Evolutionary conservation across 2,797 vertebrate species (phyloP).

Genomic region (Ceryle rudis): DNA sequence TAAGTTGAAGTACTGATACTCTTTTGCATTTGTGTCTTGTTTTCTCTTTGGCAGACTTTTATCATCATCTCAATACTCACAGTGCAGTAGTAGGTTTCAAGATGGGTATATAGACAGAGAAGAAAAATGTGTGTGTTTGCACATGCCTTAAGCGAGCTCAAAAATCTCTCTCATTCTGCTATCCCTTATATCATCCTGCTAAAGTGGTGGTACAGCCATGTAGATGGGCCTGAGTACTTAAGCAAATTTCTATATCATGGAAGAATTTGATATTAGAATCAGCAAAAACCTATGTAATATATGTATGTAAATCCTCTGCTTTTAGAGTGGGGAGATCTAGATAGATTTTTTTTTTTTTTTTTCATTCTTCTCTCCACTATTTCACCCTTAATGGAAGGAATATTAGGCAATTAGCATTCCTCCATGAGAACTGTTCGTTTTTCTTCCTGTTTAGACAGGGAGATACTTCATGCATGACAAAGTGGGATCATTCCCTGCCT

Average conservation of each 20-base stretch:
- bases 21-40: not conserved
- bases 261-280: not conserved
- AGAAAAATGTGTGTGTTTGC: not conserved
- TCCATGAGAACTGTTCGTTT: fast-evolving
- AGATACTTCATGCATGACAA: not conserved
- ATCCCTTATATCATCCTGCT: not conserved
- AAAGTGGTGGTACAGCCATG: fast-evolving
- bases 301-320: not conserved
- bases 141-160: not conserved
- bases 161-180: not conserved
- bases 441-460: not conserved
- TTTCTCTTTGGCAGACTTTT: not conserved
- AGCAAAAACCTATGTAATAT: not conserved
- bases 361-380: not conserved
- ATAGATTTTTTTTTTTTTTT: not conserved
- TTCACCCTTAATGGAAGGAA: not conserved
- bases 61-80: not conserved
- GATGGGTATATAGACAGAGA: not conserved
- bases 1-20: not conserved
- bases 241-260: not conserved
- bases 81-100: not conserved
- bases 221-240: not conserved
- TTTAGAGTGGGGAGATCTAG: not conserved
- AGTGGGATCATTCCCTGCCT: not conserved
- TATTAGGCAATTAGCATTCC: not conserved